Conservation (phyloP, 2,888 invertebrate genomes). For the Sarcophaga carnaria region DNA sequence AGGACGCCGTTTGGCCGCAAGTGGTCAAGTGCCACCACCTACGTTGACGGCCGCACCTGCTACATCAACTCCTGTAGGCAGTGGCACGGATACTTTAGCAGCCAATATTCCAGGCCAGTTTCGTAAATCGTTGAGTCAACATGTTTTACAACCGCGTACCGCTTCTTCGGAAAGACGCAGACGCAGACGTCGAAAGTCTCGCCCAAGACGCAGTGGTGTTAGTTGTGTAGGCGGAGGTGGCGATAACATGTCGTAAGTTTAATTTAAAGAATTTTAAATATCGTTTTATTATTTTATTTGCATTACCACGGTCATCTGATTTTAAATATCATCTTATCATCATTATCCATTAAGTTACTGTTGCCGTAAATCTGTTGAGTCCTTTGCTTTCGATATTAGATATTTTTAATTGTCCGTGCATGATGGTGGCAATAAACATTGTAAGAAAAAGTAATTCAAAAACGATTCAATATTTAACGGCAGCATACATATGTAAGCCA, state of each 20-base stretch:
- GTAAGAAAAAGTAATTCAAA: no score
- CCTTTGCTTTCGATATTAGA: no score
- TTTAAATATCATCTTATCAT: no score
- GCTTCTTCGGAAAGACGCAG: constrained; percentile 80
- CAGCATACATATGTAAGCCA: no score
- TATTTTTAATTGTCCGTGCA: no score
- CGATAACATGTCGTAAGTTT: constrained; percentile 79
- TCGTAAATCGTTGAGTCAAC: constrained; percentile 80
- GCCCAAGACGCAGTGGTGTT: constrained; percentile 79
- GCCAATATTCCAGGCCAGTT: constrained; percentile 69
- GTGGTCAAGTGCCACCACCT: constrained; percentile 72
- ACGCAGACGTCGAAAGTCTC: constrained; percentile 79
- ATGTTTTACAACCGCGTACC: constrained; percentile 79
- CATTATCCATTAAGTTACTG: no score
- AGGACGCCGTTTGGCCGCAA: constrained; percentile 79
- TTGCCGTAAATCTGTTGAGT: no score
- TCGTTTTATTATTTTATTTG: no score
- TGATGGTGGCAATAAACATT: no score
- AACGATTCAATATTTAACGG: no score
- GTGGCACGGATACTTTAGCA: constrained; percentile 51
- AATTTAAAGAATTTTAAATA: no score
- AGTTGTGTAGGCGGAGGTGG: constrained; percentile 77
- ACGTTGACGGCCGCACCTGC: not conserved
- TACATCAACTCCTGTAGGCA: constrained; percentile 1
- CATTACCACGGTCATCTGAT: no score